phyloP scores from a whole-genome alignment of 2,113 vertebrate genomes.

The Scomber scombrus region DNA sequence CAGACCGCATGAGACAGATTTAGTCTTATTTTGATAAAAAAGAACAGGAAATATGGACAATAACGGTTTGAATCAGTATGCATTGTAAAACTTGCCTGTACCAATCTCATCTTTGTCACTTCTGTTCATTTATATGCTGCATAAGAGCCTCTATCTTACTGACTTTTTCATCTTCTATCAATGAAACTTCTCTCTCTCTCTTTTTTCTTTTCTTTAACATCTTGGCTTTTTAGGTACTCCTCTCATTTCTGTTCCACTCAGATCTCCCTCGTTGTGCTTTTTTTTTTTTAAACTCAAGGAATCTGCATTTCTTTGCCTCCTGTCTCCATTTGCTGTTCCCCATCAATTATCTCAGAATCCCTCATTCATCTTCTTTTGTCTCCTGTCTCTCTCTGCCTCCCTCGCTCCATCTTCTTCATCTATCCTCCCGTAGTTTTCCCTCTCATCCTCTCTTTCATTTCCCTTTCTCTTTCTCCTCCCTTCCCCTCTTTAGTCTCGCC shows the following conservation, averaged over 20 bases:
- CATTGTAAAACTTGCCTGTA: constrained; percentile 11
- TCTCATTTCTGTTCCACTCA: neutral
- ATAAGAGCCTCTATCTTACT: neutral
- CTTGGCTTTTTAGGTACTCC: constrained; percentile 17
- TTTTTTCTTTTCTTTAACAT: constrained; percentile 15
- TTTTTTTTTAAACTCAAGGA: constrained; percentile 1
- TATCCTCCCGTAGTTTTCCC: neutral
- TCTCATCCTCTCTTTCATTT: constrained; percentile 1
- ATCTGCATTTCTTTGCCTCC: constrained; percentile 18
- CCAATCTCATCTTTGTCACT: constrained; percentile 33
- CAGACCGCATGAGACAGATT: neutral
- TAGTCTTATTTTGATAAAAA: neutral
- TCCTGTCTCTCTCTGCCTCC: constrained; percentile 5
- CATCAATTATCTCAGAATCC: constrained; percentile 39
- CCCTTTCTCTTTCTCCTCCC: neutral
- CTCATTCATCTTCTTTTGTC: constrained; percentile 4
- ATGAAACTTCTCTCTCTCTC: neutral
- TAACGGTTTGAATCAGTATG: constrained; percentile 3
- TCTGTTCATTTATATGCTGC: constrained; percentile 36
- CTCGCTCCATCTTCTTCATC: neutral
- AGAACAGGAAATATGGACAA: neutral
- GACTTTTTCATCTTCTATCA: constrained; percentile 20
- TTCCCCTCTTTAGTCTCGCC: neutral
- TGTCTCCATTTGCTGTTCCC: constrained; percentile 38
- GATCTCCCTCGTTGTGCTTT: constrained; percentile 5